These are phyloP conservation scores for Tuta absoluta DNA, from an alignment of 2,888 invertebrate genomes.

Conservation along the genomic window DNA sequence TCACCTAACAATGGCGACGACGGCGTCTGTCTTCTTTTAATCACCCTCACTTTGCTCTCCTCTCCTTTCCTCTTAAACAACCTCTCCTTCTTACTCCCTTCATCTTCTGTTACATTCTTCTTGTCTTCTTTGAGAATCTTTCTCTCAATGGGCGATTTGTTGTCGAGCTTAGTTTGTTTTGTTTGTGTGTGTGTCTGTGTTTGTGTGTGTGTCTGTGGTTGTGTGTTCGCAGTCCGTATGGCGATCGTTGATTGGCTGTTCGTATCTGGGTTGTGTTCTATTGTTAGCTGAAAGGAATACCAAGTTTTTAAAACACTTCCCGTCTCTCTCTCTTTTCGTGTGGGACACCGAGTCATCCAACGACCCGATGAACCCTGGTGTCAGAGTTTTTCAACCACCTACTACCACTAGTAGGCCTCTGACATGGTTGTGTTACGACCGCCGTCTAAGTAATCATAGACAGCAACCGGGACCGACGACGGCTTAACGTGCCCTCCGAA, in stretches of 20 bases:
- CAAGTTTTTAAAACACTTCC: too few species aligned
- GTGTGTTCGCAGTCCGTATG: not conserved
- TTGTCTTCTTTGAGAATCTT: constrained; percentile 56
- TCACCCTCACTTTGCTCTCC: constrained; percentile 56
- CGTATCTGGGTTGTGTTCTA: constrained; percentile 93
- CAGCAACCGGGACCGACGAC: too few species aligned
- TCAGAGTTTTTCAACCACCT: too few species aligned
- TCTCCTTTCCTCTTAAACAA: constrained; percentile 73
- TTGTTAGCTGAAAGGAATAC: constrained; percentile 84
- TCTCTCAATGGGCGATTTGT: constrained; percentile 81
- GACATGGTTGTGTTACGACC: too few species aligned
- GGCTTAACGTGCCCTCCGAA: too few species aligned
- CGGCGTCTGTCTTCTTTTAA: constrained; percentile 64
- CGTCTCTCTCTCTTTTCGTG: too few species aligned
- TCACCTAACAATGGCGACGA: constrained; percentile 79
- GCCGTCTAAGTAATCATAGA: too few species aligned
- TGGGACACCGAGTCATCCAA: too few species aligned
- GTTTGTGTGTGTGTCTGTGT: constrained; percentile 42
- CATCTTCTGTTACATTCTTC: constrained; percentile 57
- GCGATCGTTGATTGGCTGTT: constrained; percentile 45
- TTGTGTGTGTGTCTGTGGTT: not conserved
- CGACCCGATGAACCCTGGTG: too few species aligned
- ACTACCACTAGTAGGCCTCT: too few species aligned
- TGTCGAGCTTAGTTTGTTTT: constrained; percentile 44
- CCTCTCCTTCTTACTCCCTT: constrained; percentile 63